These are phyloP conservation scores for Notodonta ziczac DNA, from an alignment of 2,888 invertebrate genomes.

Conservation along the genomic window DNA sequence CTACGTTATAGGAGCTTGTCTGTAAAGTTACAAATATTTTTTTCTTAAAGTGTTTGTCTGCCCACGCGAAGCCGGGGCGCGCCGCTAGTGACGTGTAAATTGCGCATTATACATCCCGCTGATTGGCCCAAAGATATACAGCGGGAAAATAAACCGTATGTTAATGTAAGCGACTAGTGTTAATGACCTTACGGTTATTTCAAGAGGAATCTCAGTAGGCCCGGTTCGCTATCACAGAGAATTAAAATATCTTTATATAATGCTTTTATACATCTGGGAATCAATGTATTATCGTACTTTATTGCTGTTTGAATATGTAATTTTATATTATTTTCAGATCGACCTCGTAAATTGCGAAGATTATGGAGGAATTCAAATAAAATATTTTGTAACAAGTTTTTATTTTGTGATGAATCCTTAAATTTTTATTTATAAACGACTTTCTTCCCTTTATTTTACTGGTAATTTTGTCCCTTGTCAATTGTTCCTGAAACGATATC, in stretches of 20 bases:
- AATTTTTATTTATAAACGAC: too few species aligned
- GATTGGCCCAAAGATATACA: conserved; percentile 36
- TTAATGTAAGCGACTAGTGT: conserved; percentile 37
- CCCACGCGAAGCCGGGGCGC: too few species aligned
- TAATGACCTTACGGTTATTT: conserved; percentile 57
- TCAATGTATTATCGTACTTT: conserved; percentile 10
- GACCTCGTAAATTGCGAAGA: background rate
- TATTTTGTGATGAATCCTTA: too few species aligned
- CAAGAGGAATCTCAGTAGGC: conserved; percentile 34
- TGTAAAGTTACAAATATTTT: too few species aligned
- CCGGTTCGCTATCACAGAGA: conserved; percentile 20
- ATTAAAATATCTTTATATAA: conserved; percentile 7
- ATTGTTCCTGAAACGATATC: too few species aligned
- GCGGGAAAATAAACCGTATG: conserved; percentile 42
- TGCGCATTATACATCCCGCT: conserved; percentile 15
- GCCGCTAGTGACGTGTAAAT: conserved; percentile 8
- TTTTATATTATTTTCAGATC: background rate
- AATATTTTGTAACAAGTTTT: too few species aligned
- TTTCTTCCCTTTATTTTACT: too few species aligned
- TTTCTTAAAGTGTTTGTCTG: too few species aligned
- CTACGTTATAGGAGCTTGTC: too few species aligned
- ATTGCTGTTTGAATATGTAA: background rate
- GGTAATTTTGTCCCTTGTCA: too few species aligned
- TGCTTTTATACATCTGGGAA: background rate
- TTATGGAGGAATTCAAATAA: background rate